A percentile compares a stretch with the other conserved stretches of the same genome.
phyloP scores from a whole-genome alignment of 2,113 vertebrate genomes.

The Neolamprologus modestus region DNA sequence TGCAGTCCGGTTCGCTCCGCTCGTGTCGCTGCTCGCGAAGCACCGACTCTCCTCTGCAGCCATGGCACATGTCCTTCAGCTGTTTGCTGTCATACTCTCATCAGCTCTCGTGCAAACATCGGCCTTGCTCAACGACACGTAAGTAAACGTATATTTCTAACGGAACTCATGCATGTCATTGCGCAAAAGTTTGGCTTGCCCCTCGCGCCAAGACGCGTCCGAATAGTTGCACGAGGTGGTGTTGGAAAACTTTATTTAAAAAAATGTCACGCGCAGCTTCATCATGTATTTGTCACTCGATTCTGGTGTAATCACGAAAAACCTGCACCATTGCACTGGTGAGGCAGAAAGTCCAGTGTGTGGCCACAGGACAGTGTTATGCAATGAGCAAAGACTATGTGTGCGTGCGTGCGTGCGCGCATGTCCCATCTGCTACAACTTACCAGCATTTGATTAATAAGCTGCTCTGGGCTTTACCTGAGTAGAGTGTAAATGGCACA shows the following conservation, averaged over 20 bases:
- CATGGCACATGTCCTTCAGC: conserved; percentile 28
- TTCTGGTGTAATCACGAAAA: background rate
- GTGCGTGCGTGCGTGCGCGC: background rate
- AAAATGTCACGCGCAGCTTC: background rate
- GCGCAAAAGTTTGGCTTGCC: background rate
- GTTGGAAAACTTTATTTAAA: background rate
- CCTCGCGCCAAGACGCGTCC: background rate
- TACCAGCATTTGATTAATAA: background rate
- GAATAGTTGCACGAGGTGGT: background rate
- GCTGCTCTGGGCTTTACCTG: background rate
- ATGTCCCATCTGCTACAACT: background rate
- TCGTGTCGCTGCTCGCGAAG: background rate
- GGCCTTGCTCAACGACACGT: conserved; percentile 38
- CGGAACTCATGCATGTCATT: background rate
- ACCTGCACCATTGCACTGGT: background rate
- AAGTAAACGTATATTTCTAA: background rate
- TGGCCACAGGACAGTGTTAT: background rate
- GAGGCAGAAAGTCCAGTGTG: background rate
- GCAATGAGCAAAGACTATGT: background rate
- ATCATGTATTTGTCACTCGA: background rate
- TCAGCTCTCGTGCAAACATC: conserved; percentile 2
- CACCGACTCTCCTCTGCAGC: background rate
- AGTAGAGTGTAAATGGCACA: background rate
- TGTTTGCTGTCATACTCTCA: background rate
- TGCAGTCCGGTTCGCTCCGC: background rate